Conservation (phyloP, 2,113 vertebrate genomes). For the Scalopus aquaticus region DNA sequence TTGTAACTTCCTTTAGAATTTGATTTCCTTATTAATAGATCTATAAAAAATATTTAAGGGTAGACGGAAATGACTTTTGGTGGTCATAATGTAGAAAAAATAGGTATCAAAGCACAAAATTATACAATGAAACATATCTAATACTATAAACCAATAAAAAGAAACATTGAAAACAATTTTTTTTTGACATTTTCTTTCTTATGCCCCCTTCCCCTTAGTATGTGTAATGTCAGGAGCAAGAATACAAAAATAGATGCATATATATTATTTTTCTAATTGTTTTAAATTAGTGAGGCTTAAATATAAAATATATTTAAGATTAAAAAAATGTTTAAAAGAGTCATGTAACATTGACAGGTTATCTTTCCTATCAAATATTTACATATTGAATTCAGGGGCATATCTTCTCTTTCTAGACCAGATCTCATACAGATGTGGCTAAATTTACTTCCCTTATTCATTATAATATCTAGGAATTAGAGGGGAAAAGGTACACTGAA, state of each 20-base stretch:
- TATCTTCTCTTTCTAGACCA: constrained; percentile 2
- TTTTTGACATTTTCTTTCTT: too few relatives aligned
- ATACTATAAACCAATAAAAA: too few relatives aligned
- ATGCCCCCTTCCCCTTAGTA: too few relatives aligned
- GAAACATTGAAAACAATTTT: too few relatives aligned
- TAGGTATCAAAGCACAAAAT: background rate
- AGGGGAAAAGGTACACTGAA: background rate
- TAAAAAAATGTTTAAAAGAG: background rate
- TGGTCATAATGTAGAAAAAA: background rate
- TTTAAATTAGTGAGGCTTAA: background rate
- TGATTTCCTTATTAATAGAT: constrained; percentile 28
- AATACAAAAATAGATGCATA: background rate
- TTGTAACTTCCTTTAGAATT: background rate
- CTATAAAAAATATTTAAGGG: background rate
- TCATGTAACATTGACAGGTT: constrained; percentile 6
- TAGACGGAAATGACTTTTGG: background rate
- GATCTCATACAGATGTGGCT: background rate
- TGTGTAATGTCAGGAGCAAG: background rate
- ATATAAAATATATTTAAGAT: background rate
- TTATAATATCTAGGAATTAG: constrained; percentile 1
- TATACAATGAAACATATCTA: background rate
- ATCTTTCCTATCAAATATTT: constrained; percentile 47
- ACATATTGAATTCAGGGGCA: constrained; percentile 22
- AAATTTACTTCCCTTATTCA: constrained; percentile 35
- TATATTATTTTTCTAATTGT: background rate